Conservation (phyloP, 2,113 vertebrate species). For the Neolamprologus cancellatus region DNA sequence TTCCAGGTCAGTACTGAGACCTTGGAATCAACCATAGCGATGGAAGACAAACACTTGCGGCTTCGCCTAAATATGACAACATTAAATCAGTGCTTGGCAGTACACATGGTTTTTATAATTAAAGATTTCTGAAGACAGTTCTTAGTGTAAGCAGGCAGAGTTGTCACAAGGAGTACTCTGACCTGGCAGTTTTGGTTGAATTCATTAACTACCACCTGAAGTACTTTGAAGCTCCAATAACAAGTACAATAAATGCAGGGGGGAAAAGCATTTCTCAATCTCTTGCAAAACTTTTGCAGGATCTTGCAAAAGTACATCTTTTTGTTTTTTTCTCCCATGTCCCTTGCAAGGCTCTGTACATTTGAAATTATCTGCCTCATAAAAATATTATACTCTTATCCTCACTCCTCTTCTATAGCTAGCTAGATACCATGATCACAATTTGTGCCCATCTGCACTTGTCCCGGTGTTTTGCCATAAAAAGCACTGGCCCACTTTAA, state of each 20-base stretch:
- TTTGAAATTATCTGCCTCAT: neutral
- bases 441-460: neutral
- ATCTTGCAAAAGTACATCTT: neutral
- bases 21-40: neutral
- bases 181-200: neutral
- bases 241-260: neutral
- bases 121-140: neutral
- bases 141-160: neutral
- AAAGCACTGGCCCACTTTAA: neutral
- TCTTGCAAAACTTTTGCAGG: neutral
- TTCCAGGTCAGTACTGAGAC: neutral
- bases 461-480: neutral
- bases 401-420: neutral
- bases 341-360: neutral
- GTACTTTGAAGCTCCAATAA: neutral
- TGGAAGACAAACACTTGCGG: neutral
- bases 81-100: neutral
- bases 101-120: neutral
- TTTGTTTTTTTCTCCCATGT: neutral
- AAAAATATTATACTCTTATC: neutral
- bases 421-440: neutral
- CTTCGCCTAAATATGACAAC: neutral
- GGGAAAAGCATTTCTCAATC: rapidly evolving
- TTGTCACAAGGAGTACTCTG: neutral
- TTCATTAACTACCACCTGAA: neutral